phyloP scores from a whole-genome alignment of 2,113 vertebrate genomes.

The Seriola rivoliana region DNA sequence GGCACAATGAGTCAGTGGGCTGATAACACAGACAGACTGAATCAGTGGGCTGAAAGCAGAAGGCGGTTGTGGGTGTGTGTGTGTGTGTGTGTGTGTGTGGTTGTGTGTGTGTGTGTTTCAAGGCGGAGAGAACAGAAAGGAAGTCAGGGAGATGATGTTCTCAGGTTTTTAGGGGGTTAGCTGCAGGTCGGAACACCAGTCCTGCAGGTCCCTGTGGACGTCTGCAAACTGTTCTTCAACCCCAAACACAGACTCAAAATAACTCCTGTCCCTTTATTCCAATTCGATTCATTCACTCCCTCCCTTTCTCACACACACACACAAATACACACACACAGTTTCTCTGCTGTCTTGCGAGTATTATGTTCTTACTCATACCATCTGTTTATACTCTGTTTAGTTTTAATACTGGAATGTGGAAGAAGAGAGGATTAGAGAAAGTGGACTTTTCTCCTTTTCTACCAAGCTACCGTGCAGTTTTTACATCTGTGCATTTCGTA shows the following conservation, averaged over 20 bases:
- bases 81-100: slow-evolving; percentile 26
- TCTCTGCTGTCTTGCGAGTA: neutral
- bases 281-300: slow-evolving; percentile 25
- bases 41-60: slow-evolving; percentile 71
- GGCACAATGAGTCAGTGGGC: slow-evolving; percentile 76
- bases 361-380: slow-evolving; percentile 7
- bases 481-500: neutral
- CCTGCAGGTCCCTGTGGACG: slow-evolving; percentile 61
- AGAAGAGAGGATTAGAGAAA: neutral
- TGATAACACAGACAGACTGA: slow-evolving; percentile 75
- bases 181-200: slow-evolving; percentile 65
- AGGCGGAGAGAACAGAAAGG: slow-evolving; percentile 31
- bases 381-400: slow-evolving; percentile 7
- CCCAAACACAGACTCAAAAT: slow-evolving; percentile 53
- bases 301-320: slow-evolving; percentile 7
- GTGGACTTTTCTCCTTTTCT: neutral
- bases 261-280: slow-evolving; percentile 41
- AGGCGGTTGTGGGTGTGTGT: slow-evolving; percentile 37
- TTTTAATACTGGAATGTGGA: neutral
- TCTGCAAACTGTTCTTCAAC: slow-evolving; percentile 54
- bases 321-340: neutral
- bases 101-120: slow-evolving; percentile 27
- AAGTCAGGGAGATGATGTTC: slow-evolving; percentile 57
- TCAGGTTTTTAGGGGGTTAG: slow-evolving; percentile 52
- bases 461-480: neutral